phyloP scores from a whole-genome alignment of 2,797 vertebrate genomes.

The Hoplostethus atlanticus region DNA sequence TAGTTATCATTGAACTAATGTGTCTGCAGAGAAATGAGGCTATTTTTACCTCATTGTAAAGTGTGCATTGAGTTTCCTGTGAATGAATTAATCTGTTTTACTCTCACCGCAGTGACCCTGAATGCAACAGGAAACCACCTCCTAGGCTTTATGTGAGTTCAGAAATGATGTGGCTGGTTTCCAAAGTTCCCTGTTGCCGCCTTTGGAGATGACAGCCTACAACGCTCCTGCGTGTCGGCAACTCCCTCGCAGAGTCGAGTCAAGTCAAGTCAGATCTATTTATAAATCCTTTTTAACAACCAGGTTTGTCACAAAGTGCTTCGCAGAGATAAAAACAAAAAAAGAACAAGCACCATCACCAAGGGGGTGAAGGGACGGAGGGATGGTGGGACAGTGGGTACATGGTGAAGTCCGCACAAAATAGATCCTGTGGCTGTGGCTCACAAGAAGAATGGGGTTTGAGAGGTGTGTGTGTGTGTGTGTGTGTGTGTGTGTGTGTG shows the following conservation, averaged over 20 bases:
- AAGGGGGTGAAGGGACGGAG: conserved; percentile 3
- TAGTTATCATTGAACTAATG: conserved; percentile 11
- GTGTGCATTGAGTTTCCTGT: conserved; percentile 26
- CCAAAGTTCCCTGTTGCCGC: conserved; percentile 43
- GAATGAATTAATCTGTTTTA: conserved; percentile 22
- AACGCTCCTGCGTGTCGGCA: conserved; percentile 27
- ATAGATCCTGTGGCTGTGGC: background rate
- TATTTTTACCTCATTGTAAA: conserved; percentile 12
- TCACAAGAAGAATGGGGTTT: background rate
- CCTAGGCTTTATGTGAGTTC: conserved; percentile 42
- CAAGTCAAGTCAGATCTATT: conserved; percentile 52
- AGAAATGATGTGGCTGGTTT: conserved; percentile 36
- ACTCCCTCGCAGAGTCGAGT: conserved; percentile 33
- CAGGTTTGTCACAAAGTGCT: conserved; percentile 51
- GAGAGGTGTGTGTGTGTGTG: background rate
- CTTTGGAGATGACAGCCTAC: conserved; percentile 48
- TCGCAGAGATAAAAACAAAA: conserved; percentile 21
- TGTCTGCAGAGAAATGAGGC: conserved; percentile 20
- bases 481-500: background rate
- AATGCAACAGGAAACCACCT: conserved; percentile 37
- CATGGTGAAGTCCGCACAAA: conserved; percentile 4
- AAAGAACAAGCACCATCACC: conserved; percentile 15
- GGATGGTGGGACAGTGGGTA: background rate
- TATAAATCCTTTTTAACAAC: conserved; percentile 67
- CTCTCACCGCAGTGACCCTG: conserved; percentile 26